phyloP scores from a whole-genome alignment of 2,888 invertebrate species.

The Diarsia brunnea region DNA sequence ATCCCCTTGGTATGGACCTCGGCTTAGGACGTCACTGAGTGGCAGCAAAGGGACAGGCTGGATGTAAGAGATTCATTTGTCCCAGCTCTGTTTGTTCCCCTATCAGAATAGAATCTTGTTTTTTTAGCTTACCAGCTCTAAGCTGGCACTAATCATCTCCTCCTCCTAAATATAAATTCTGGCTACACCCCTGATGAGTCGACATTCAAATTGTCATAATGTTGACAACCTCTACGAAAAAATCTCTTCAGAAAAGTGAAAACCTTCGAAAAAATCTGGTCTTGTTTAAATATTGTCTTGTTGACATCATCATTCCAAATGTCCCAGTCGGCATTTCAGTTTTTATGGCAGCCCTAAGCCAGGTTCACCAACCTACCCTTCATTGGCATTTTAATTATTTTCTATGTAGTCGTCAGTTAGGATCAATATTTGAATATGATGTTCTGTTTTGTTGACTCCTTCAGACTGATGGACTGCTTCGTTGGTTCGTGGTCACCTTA shows the following conservation, averaged over 20 bases:
- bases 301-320: background rate
- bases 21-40: too few species aligned
- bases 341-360: background rate
- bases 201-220: background rate
- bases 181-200: background rate
- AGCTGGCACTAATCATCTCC: background rate
- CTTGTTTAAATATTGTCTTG: too few species aligned
- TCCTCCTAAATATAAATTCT: background rate
- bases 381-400: conserved; percentile 31
- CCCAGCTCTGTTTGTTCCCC: background rate
- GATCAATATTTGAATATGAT: background rate
- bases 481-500: too few species aligned
- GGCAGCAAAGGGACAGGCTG: too few species aligned
- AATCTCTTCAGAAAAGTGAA: background rate
- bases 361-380: background rate
- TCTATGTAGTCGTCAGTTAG: background rate
- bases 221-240: background rate
- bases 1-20: too few species aligned
- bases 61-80: background rate
- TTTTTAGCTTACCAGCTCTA: background rate
- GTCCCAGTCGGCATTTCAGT: background rate
- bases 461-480: too few species aligned
- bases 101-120: background rate
- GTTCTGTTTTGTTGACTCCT: background rate
- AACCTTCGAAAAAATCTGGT: background rate